Conservation (phyloP, 2,797 vertebrate species). For the Saguinus oedipus region DNA sequence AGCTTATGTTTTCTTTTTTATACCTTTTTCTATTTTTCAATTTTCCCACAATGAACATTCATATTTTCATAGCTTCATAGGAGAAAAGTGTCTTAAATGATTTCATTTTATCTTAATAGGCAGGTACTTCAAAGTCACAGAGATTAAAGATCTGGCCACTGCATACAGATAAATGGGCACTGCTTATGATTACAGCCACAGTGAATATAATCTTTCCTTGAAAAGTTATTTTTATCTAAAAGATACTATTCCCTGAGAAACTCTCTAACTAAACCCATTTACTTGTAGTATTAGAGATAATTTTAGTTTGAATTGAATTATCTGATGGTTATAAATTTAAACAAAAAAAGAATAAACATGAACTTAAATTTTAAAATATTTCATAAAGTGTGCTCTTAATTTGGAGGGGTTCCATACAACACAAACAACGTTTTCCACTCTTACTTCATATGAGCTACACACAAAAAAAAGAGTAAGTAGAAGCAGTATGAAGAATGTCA, state of each 20-base stretch:
- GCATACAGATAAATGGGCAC: neutral
- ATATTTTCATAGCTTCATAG: neutral
- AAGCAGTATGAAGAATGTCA: conserved; percentile 67
- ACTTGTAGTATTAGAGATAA: neutral
- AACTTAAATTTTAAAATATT: conserved; percentile 22
- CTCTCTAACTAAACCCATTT: conserved; percentile 12
- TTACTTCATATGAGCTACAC: conserved; percentile 50
- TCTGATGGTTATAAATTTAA: conserved; percentile 21
- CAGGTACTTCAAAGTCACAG: neutral
- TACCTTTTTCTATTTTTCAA: neutral
- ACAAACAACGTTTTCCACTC: conserved; percentile 56
- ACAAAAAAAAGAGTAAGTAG: conserved; percentile 59
- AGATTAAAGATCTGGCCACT: neutral
- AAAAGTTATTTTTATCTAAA: conserved; percentile 45
- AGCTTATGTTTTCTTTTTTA: no score
- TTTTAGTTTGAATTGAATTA: conserved; percentile 56
- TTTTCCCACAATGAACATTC: neutral
- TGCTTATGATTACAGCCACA: neutral
- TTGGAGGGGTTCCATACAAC: neutral
- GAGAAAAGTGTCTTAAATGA: neutral
- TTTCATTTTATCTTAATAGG: neutral
- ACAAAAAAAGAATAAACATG: neutral
- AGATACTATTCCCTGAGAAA: conserved; percentile 27
- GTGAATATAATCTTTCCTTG: conserved; percentile 1
- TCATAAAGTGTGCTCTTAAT: conserved; percentile 1